These are phyloP conservation scores for Drosophila oshimai DNA, from an alignment of 1,140 invertebrate genomes.

Conservation along the genomic window DNA sequence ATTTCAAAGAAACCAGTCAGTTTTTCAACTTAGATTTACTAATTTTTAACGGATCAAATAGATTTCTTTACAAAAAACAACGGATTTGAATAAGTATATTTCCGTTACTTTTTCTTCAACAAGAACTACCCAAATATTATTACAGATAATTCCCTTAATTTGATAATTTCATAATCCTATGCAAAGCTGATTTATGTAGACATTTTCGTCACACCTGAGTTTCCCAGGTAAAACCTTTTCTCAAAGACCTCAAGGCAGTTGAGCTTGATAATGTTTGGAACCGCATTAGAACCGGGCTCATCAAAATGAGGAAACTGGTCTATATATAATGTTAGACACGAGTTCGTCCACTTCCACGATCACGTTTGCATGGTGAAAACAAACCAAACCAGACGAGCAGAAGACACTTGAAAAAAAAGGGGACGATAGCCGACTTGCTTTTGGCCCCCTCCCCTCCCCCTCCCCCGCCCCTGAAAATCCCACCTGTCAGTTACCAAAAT, in stretches of 20 bases:
- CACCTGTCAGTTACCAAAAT: slow-evolving; percentile 72
- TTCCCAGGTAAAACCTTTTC: slow-evolving; percentile 9
- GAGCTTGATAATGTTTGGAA: slow-evolving; percentile 19
- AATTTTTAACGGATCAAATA: too few relatives aligned
- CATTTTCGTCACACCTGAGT: slow-evolving; percentile 32
- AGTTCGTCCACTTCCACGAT: slow-evolving; percentile 53
- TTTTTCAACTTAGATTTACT: too few relatives aligned
- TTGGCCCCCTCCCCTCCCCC: slow-evolving; percentile 5
- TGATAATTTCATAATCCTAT: slow-evolving; percentile 17
- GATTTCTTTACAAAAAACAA: too few relatives aligned
- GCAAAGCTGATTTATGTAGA: slow-evolving; percentile 12
- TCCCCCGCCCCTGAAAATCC: neutral
- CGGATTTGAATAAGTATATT: too few relatives aligned
- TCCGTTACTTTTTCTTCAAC: too few relatives aligned
- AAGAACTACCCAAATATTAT: neutral
- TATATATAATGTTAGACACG: slow-evolving; percentile 60
- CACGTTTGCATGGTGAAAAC: slow-evolving; percentile 61
- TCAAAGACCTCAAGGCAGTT: slow-evolving; percentile 27
- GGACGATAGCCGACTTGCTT: slow-evolving; percentile 35
- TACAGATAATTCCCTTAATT: slow-evolving; percentile 9
- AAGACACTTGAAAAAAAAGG: slow-evolving; percentile 35
- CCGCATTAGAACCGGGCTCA: slow-evolving; percentile 52
- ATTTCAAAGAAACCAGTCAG: too few relatives aligned
- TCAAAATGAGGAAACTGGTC: slow-evolving; percentile 64
- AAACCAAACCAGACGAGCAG: slow-evolving; percentile 58